A percentile compares a stretch with the other conserved stretches of the same genome.
Conservation (phyloP, 1,140 invertebrate genomes). For the Lineus longissimus region DNA sequence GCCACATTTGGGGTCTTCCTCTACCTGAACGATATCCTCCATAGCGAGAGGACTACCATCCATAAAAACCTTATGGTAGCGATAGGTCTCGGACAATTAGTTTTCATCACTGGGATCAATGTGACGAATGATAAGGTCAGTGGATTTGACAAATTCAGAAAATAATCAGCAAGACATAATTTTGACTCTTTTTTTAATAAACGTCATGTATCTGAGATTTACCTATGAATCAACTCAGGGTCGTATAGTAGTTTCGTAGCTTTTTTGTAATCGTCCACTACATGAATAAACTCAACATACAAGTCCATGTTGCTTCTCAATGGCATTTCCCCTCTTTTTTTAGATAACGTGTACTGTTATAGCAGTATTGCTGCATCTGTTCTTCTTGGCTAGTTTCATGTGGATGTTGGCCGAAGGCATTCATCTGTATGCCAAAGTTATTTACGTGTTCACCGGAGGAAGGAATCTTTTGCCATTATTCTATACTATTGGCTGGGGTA, state of each 20-base stretch:
- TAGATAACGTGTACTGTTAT: slow-evolving; percentile 35
- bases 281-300: too few relatives aligned
- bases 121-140: background rate
- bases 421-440: slow-evolving; percentile 87
- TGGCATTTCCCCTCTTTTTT: slow-evolving; percentile 2
- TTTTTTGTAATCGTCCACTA: too few relatives aligned
- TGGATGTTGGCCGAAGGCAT: slow-evolving; percentile 58
- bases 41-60: slow-evolving; percentile 1
- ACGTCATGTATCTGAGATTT: too few relatives aligned
- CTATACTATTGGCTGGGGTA: slow-evolving; percentile 57
- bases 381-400: slow-evolving; percentile 52
- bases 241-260: too few relatives aligned
- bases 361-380: slow-evolving; percentile 53
- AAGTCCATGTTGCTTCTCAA: background rate
- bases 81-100: slow-evolving; percentile 1
- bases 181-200: too few relatives aligned
- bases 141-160: too few relatives aligned
- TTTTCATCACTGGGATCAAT: background rate
- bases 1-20: background rate
- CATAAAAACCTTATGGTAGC: slow-evolving; percentile 14
- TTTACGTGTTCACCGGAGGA: slow-evolving; percentile 86
- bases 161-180: too few relatives aligned
- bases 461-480: slow-evolving; percentile 65
- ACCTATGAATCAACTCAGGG: too few relatives aligned
- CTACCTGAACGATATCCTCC: slow-evolving; percentile 1